phyloP scores from a whole-genome alignment of 2,888 invertebrate species.

The Ypsolopha scabrella region DNA sequence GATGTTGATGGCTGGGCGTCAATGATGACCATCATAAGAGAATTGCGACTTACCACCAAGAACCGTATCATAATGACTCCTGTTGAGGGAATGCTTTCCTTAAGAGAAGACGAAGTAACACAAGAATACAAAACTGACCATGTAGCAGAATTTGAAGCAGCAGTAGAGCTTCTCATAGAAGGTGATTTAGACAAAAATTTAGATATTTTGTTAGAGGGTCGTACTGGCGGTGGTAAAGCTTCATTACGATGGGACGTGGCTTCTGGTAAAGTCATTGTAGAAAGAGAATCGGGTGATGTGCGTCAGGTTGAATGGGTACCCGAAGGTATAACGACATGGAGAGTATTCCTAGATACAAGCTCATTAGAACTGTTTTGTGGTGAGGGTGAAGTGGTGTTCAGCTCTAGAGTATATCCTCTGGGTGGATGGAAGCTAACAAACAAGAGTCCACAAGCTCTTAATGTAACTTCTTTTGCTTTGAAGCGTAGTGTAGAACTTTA shows the following conservation, averaged over 20 bases:
- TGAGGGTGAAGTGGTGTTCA: slow-evolving; percentile 58
- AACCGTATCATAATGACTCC: slow-evolving; percentile 46
- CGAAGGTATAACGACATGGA: slow-evolving; percentile 28
- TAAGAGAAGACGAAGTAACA: slow-evolving; percentile 27
- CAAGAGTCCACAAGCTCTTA: slow-evolving; percentile 32
- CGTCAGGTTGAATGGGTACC: slow-evolving; percentile 52
- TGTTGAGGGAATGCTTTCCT: slow-evolving; percentile 26
- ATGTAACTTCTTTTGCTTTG: slow-evolving; percentile 34
- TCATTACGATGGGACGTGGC: slow-evolving; percentile 13
- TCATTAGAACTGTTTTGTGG: slow-evolving; percentile 58
- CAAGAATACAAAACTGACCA: slow-evolving; percentile 19
- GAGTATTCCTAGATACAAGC: slow-evolving; percentile 51
- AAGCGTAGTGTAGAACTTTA: slow-evolving; percentile 26
- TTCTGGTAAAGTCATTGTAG: slow-evolving; percentile 35
- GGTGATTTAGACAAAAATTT: slow-evolving; percentile 31
- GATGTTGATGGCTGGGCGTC: slow-evolving; percentile 57
- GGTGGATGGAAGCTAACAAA: slow-evolving; percentile 47
- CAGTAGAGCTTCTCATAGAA: slow-evolving; percentile 38
- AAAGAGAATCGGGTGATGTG: slow-evolving; percentile 37
- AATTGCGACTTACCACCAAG: slow-evolving; percentile 29
- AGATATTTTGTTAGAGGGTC: slow-evolving; percentile 35
- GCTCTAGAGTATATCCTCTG: slow-evolving; percentile 43
- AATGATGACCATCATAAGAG: slow-evolving; percentile 48
- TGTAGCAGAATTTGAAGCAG: slow-evolving; percentile 28
- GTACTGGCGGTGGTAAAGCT: slow-evolving; percentile 32